phyloP scores from a whole-genome alignment of 2,888 invertebrate genomes.

The Mamestra brassicae region DNA sequence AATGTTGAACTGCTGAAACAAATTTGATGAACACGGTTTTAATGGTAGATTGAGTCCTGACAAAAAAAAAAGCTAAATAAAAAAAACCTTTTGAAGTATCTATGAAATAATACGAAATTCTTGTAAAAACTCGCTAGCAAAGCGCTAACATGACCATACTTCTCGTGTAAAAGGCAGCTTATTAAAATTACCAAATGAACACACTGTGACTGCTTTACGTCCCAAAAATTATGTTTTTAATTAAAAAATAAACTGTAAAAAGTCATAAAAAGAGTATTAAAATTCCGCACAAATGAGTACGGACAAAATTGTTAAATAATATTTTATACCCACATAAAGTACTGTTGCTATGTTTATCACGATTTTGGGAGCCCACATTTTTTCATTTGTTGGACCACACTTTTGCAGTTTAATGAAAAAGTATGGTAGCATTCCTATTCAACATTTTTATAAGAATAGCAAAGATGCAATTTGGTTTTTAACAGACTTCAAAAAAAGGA shows the following conservation, averaged over 20 bases:
- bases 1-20: too few species aligned
- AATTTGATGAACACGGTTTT: too few species aligned
- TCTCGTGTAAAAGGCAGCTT: neutral
- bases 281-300: conserved; percentile 29
- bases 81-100: neutral
- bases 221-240: conserved; percentile 33
- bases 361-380: neutral
- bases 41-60: too few species aligned
- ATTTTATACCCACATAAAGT: conserved; percentile 44
- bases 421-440: neutral
- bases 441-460: too few species aligned
- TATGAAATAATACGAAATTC: too few species aligned
- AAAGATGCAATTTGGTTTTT: too few species aligned
- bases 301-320: conserved; percentile 31
- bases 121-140: neutral
- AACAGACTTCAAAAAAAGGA: too few species aligned
- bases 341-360: conserved; percentile 21
- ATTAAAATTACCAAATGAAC: conserved; percentile 19
- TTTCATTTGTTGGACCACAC: neutral
- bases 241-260: conserved; percentile 34
- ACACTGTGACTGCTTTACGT: neutral
- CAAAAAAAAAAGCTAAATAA: neutral
- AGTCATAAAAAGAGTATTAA: conserved; percentile 34
- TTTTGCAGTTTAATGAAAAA: neutral
- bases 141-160: neutral